Evolutionary conservation across 1,140 invertebrate species (phyloP), one percentile per base, ranked within the genome.

Genomic region (Meteorus sp.): DNA sequence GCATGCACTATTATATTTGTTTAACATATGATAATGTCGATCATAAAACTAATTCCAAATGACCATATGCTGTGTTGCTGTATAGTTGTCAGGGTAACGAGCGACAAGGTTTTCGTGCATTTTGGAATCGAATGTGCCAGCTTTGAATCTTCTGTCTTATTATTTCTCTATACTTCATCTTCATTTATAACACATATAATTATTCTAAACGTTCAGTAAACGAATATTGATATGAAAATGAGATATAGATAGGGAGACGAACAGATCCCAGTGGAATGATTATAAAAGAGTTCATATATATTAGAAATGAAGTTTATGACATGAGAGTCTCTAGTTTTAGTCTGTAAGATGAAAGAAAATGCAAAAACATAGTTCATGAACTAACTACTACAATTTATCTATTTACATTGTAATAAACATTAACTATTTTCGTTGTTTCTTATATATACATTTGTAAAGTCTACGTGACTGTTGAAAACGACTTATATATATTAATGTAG

Each of bases 331-430:
- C 35, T 51, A 51, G 29, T 35, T 35, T 53, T 39, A 53, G 51
- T 39, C 15, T 39, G 8, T 33, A 33, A 33, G 29, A 33, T 33
- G 29, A 33, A n/a, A n/a, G n/a, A n/a, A 48, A 22, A 23, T 31
- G 11, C 5, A 5, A 31, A 31, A 39, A 39, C 3, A n/a, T 39
- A 39, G 3, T 39, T 7, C 4, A 29, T 29, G 17, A 27, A 5
- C 9, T 13, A 19, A 35, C 20, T 35, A 29, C 25, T 31, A 51
- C 31, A 33, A 31, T 51, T 33, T 31, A 51, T 17, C 25, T 31
- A 51, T 51, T 35, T n/a, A n/a, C n/a, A n/a, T n/a, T n/a, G n/a
- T 45, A 33, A 27, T 56, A 45, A 45, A 23, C 39, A 56, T 20
- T 27, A 47, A 31, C 29, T 45, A 56, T 39, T 33, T 19, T 51